These are phyloP conservation scores for Drosophila fungiperda DNA, from an alignment of 2,888 invertebrate genomes.

Conservation along the genomic window DNA sequence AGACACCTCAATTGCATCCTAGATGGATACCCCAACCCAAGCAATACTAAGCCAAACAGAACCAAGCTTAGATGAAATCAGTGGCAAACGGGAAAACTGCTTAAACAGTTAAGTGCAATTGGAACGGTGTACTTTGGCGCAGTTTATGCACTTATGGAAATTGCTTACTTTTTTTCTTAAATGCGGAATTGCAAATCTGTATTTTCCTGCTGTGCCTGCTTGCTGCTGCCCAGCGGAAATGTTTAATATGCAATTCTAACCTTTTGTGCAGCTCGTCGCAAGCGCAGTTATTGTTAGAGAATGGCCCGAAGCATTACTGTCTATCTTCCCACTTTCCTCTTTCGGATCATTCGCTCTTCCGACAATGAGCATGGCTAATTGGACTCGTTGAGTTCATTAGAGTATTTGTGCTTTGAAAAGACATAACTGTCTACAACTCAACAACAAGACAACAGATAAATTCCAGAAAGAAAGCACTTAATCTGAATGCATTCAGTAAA, in stretches of 20 bases:
- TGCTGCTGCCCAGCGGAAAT: slow-evolving; percentile 55
- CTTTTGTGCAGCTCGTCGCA: slow-evolving; percentile 22
- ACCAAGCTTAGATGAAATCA: slow-evolving; percentile 20
- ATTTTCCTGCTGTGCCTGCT: slow-evolving; percentile 22
- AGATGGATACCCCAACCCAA: not conserved
- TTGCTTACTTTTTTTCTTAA: slow-evolving; percentile 38
- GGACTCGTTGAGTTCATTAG: not conserved
- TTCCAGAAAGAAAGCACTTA: not conserved
- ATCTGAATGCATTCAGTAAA: not conserved
- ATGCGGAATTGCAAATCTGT: slow-evolving; percentile 47
- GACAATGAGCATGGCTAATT: not conserved
- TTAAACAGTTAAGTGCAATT: slow-evolving; percentile 42
- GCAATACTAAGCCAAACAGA: not conserved
- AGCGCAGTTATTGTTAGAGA: slow-evolving; percentile 16
- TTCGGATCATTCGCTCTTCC: not conserved
- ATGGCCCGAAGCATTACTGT: not conserved
- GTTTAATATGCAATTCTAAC: slow-evolving; percentile 38
- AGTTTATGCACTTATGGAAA: slow-evolving; percentile 47
- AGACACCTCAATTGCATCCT: not conserved
- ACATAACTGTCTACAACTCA: not conserved
- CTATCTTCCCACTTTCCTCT: not conserved
- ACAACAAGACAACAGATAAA: not conserved
- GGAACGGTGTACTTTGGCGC: slow-evolving; percentile 20
- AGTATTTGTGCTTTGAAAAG: not conserved
- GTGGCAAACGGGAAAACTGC: slow-evolving; percentile 44